These are phyloP conservation scores for Drosophila quadrilineata DNA, from an alignment of 1,140 invertebrate species.

Conservation along the genomic window DNA sequence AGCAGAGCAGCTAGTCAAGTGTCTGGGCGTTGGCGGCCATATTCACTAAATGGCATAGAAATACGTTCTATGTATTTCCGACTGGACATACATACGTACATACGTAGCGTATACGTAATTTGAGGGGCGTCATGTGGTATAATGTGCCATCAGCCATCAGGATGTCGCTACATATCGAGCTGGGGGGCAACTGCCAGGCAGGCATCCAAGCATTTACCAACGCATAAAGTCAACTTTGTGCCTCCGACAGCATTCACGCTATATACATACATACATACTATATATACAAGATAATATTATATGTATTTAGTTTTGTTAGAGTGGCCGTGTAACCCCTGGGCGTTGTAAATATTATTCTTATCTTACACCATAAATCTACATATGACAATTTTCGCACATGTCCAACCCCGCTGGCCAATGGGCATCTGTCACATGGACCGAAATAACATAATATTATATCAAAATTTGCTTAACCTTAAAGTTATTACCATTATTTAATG, in stretches of 20 bases:
- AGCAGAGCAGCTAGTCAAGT: constrained; percentile 50
- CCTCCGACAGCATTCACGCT: not conserved
- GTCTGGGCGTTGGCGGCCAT: constrained; percentile 40
- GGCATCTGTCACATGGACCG: constrained; percentile 20
- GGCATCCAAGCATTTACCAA: constrained; percentile 53
- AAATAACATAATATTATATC: not conserved
- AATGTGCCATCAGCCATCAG: constrained; percentile 71
- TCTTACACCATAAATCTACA: constrained; percentile 75
- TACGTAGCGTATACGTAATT: constrained; percentile 72
- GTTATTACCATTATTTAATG: not conserved
- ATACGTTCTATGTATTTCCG: not conserved
- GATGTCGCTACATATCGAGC: constrained; percentile 37
- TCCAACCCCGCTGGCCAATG: constrained; percentile 38
- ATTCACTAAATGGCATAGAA: constrained; percentile 14
- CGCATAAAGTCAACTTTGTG: constrained; percentile 66
- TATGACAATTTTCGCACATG: constrained; percentile 73
- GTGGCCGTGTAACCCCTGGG: constrained; percentile 51
- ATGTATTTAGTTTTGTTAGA: constrained; percentile 18
- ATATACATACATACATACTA: not conserved
- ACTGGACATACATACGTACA: constrained; percentile 8
- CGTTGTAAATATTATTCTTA: constrained; percentile 77
- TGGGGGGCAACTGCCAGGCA: constrained; percentile 40
- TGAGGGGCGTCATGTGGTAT: constrained; percentile 68
- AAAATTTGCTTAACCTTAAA: constrained; percentile 46
- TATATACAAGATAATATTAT: no score